These are phyloP conservation scores for Toxotes chatareus DNA, from an alignment of 2,113 vertebrate species.

Conservation along the genomic window DNA sequence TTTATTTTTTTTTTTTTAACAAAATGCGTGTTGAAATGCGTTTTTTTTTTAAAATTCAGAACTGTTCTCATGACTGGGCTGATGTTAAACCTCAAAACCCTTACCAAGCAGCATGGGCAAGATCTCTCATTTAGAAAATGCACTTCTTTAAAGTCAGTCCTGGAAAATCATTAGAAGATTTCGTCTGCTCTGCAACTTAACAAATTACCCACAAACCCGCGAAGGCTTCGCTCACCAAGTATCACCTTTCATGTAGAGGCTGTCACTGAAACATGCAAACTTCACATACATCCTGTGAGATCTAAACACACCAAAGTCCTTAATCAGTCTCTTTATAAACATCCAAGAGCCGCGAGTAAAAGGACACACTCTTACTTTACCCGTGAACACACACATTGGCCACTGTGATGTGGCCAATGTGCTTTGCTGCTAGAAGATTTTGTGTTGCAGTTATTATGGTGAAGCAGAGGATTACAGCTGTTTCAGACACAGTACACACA, in stretches of 20 bases:
- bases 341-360: slow-evolving; percentile 54
- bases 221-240: slow-evolving; percentile 42
- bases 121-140: slow-evolving; percentile 13
- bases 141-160: slow-evolving; percentile 24
- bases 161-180: slow-evolving; percentile 76
- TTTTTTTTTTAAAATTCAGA: background rate
- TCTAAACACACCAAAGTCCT: slow-evolving; percentile 76
- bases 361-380: slow-evolving; percentile 44
- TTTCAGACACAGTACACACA: slow-evolving; percentile 41
- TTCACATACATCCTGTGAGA: slow-evolving; percentile 77
- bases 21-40: background rate
- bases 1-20: background rate
- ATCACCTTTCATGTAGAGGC: slow-evolving; percentile 74
- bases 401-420: slow-evolving; percentile 65
- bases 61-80: background rate
- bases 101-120: slow-evolving; percentile 8
- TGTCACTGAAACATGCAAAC: slow-evolving; percentile 75
- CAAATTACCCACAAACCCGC: slow-evolving; percentile 56
- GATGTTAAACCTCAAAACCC: slow-evolving; percentile 6
- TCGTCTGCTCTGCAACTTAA: slow-evolving; percentile 60
- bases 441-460: slow-evolving; percentile 29
- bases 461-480: slow-evolving; percentile 39
- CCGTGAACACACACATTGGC: slow-evolving; percentile 39
- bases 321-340: slow-evolving; percentile 79
- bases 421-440: slow-evolving; percentile 22